Base-by-base conservation (phyloP, 2,888 invertebrate genomes). In the Sabatieria punctata region DNA sequence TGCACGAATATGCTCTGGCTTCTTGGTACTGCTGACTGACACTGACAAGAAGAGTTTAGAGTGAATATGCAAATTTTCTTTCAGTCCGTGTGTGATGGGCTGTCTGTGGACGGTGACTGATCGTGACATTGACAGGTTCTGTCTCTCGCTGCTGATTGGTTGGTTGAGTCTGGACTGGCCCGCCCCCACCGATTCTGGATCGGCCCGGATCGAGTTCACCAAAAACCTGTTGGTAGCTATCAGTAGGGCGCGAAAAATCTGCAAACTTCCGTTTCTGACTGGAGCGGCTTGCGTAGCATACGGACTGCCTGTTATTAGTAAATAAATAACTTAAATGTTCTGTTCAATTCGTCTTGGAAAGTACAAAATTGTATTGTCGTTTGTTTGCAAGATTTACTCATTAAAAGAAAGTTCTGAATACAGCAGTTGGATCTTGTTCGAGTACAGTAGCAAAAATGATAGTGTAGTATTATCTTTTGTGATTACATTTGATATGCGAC, bases 41-140 rank as follows among this genome's bases (percentile, higher is more conserved):
- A 33, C 43, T 11, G 43, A 42, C 33, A 25, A 19, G 36, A 22
- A 25, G 19, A 26, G 24, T 40, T 27, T n/a, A 18, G 15, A 25
- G 40, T 23, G 4, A 8, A 24, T 37, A 35, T 41, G 27, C 30
- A 6, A 25, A 18, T 42, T 43, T 42, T 39, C 30, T 43, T 48
- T 41, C 55, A 82, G 82, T 57, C 80, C 81, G 0, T 73, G 75
- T 60, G 73, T 80, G 39, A 68, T 82, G n/a, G 82, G 79, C 19
- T 79, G 78, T 74, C 71, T 82, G 47, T 83, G 82, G 80, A 78
- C 79, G 61, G 78, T 83, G 47, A 82, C 81, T 0, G 81, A 81
- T 55, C 61, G 61, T 36, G 71, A 71, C 57, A 71, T 71, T 43
- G 72, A 73, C 57, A 55, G 64, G 33, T 69, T 66, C 54, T 61